Base-by-base conservation (phyloP, 2,888 invertebrate genomes). In the Orthonevra nobilis region DNA sequence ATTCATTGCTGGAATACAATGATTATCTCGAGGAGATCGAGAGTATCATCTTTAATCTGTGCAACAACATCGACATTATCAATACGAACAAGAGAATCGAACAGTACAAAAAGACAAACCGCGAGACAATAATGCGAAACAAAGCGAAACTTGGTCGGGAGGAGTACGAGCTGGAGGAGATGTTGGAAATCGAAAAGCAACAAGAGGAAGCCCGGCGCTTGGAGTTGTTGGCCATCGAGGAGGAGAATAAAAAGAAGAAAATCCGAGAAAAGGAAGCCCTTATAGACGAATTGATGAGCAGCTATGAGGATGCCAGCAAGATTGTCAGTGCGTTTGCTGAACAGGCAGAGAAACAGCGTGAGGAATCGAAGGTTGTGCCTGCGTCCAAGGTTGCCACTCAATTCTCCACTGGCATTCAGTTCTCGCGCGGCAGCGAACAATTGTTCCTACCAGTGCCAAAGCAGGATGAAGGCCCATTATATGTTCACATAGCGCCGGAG, bases 11-110 rank as follows among this genome's bases (percentile, higher is more conserved):
- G 32, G 97, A 97, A 70, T 99, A 94, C 88, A 98, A 99, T 89
- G 96, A 98, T 89, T 99, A 99, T 88, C 91, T 99, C 83, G 99
- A 99, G 89, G 95, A 96, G 89, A 92, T 98, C 36, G 99, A 98
- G 89, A 93, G 92, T 0, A 95, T 98, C 83, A 93, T 99, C 70
- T 97, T 92, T 87, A 98, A 98, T 90, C 90, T 99, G 83, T 92
- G 93, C 1, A 95, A 97, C 90, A 95, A 97, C 86, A 94, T 97
- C 72, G 97, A 98, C 87, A 90, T 96, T 40, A 92, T 96, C 32
- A 93, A 93, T 82, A 98, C 97, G 0, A 97, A 96, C 88, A 96
- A 95, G 86, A 93, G 91, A 84, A 96, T 97, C 82, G 97, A 97
- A 86, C 94, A 94, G 83, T 97, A 96, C 86, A 97, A 96, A 87